A percentile compares a stretch with the other conserved stretches of the same genome.
phyloP scores from a whole-genome alignment of 2,113 vertebrate genomes.

The Suncus etruscus region DNA sequence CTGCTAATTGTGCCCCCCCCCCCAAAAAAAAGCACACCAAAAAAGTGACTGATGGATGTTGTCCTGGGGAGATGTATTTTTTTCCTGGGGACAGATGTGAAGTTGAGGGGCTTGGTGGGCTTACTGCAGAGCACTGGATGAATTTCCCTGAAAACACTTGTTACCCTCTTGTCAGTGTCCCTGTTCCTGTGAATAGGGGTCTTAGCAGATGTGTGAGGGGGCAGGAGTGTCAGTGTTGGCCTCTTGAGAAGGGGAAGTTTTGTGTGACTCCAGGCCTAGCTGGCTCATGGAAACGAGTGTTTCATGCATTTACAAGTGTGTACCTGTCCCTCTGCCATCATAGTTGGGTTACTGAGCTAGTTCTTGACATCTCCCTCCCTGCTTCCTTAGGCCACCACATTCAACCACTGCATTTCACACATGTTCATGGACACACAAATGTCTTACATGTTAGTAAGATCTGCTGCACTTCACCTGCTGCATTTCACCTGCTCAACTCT shows the following conservation, averaged over 20 bases:
- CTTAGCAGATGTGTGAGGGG: neutral
- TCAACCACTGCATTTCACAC: neutral
- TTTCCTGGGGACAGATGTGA: neutral
- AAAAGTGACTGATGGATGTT: neutral
- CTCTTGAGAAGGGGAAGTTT: too few species aligned
- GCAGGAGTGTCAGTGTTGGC: too few species aligned
- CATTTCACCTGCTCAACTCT: neutral
- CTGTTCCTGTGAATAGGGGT: neutral
- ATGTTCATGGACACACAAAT: neutral
- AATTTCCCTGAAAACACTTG: neutral
- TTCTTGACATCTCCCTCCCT: too few species aligned
- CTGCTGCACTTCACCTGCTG: neutral
- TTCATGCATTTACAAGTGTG: too few species aligned
- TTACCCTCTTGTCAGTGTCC: neutral
- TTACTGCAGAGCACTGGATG: neutral
- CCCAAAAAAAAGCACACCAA: too few species aligned
- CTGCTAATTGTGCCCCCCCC: too few species aligned
- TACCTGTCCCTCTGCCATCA: too few species aligned
- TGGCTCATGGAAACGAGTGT: too few species aligned
- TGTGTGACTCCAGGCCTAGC: too few species aligned
- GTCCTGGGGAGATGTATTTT: neutral
- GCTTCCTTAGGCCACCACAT: too few species aligned
- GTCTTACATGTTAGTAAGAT: too few species aligned
- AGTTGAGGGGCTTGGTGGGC: neutral
- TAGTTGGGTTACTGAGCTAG: too few species aligned